Percentiles rank a stretch among this genome's conserved stretches.
Evolutionary conservation across 2,113 vertebrate species (phyloP).

Genomic region (Baryphthengus martii): DNA sequence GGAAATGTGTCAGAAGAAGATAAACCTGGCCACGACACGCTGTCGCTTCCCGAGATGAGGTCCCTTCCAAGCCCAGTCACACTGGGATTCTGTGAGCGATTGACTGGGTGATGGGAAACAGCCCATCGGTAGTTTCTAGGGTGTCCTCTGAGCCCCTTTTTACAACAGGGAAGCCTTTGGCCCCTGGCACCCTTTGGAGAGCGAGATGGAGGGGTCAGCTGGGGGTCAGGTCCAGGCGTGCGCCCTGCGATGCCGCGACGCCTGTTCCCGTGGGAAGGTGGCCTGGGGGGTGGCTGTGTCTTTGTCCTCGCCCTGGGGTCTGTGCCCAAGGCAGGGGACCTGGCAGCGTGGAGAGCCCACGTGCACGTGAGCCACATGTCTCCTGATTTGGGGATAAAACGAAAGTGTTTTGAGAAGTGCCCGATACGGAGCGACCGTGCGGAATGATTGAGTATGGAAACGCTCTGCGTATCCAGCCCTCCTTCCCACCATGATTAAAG

Average conservation of each 20-base stretch:
- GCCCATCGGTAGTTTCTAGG: too few species aligned
- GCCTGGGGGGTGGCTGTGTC: neutral
- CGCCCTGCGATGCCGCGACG: rapidly evolving
- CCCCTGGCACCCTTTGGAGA: neutral
- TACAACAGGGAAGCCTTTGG: neutral
- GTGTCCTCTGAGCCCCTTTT: neutral
- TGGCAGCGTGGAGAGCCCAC: rapidly evolving
- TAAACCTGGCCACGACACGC: rapidly evolving
- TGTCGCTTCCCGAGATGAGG: rapidly evolving
- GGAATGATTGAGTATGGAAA: neutral
- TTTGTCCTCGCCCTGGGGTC: neutral
- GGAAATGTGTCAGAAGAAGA: neutral
- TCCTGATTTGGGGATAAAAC: neutral
- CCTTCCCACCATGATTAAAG: neutral
- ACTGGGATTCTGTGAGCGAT: too few species aligned
- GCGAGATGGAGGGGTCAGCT: rapidly evolving
- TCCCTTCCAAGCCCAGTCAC: too few species aligned
- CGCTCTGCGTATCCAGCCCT: rapidly evolving
- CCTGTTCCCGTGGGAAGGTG: rapidly evolving
- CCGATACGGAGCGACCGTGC: rapidly evolving
- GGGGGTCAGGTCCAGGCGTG: rapidly evolving
- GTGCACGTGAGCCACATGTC: rapidly evolving
- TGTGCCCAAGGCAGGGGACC: neutral
- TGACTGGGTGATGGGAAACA: too few species aligned
- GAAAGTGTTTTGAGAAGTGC: rapidly evolving